Base-by-base conservation (phyloP, 2,888 invertebrate genomes). In the Melinopterus prodromus region DNA sequence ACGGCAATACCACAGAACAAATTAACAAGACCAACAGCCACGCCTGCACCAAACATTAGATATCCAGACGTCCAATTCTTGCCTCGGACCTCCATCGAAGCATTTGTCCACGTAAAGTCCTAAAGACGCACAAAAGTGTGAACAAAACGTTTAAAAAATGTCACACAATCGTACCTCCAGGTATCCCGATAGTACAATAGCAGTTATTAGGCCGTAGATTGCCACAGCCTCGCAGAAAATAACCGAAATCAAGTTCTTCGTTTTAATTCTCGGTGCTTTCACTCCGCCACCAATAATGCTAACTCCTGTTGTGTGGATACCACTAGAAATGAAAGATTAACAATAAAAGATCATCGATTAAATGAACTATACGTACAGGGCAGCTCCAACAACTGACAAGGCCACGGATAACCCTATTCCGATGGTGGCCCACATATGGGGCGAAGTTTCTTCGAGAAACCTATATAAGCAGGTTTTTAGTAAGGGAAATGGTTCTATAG, bases 191-290 rank as follows among this genome's bases (percentile, higher is more conserved):
- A 99, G 92, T 70, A 99, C 98, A 88, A 99, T 99, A 75, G 99
- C 99, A 86, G 99, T 98, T 87, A 99, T 99, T 83, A 99, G 92
- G 37, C 99, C 99, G 90, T 99, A 99, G 90, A 99, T 99, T 83
- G 99, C 99, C 4, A 99, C 99, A 84, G 99, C 99, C 91, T 99
- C 99, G 89, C 99, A 99, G 92, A 99, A 99, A 90, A 99, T 99
- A 86, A 99, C 98, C 77, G 99, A 99, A 88, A 99, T 98, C 88
- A 99, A 93, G 90, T 99, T 99, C 91, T 99, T 99, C 80, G 99
- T 99, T 90, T 99, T 98, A 90, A 99, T 99, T 87, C 99, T 92
- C 9, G 99, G 99, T 69, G 99, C 98, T 91, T 99, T 99, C 14
- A 99, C 99, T 88, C 99, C 99, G 82, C 97, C 99, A 81, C 99